Percentiles rank a stretch among this genome's conserved stretches.
These are phyloP conservation scores for Polymixis lichenea DNA, from an alignment of 2,888 invertebrate species.

Conservation along the genomic window DNA sequence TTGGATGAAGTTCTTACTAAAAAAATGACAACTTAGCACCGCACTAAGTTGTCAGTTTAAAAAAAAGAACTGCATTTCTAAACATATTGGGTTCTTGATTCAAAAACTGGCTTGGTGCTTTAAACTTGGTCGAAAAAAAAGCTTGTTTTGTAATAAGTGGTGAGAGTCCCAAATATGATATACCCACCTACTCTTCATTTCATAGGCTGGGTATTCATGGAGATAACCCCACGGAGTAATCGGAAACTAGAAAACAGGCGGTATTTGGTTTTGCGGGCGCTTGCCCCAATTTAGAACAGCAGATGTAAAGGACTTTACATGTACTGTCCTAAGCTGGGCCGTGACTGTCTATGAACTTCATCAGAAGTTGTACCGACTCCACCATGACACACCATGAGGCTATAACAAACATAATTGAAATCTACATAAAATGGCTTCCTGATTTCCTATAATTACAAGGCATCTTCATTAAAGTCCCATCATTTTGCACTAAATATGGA, in stretches of 20 bases:
- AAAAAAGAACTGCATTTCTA: too few species aligned
- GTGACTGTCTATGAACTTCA: background rate
- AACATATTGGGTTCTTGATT: too few species aligned
- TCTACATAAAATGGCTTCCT: slow-evolving; percentile 1
- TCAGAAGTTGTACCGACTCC: background rate
- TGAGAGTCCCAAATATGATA: too few species aligned
- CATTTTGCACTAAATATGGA: slow-evolving; percentile 37
- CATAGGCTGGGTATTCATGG: background rate
- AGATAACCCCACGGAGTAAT: too few species aligned
- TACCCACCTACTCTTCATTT: background rate
- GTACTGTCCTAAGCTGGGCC: background rate
- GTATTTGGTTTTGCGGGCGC: background rate
- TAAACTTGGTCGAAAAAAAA: too few species aligned
- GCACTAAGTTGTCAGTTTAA: too few species aligned
- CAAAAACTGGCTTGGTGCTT: too few species aligned
- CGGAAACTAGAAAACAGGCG: too few species aligned
- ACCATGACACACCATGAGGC: background rate
- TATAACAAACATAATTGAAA: background rate
- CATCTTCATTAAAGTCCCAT: slow-evolving; percentile 40
- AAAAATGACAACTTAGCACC: too few species aligned
- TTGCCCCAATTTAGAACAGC: background rate
- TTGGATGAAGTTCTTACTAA: too few species aligned
- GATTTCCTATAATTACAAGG: slow-evolving; percentile 9
- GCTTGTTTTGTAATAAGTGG: too few species aligned
- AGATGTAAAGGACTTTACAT: background rate